A percentile compares a stretch with the other conserved stretches of the same genome.
Evolutionary conservation across 2,888 invertebrate species (phyloP).

Genomic region (Plebejus anna): DNA sequence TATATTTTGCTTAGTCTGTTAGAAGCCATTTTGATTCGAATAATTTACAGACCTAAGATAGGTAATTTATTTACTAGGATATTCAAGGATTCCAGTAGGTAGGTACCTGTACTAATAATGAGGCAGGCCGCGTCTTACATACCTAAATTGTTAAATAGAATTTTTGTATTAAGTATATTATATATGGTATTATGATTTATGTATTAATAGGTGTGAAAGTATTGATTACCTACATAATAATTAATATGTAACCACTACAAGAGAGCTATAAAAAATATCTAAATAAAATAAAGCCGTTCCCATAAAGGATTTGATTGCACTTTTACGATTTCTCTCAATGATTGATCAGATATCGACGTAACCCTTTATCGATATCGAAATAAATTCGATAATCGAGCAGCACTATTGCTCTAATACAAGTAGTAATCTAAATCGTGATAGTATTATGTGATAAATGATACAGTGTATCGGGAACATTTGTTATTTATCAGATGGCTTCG

Average conservation of each 20-base stretch:
- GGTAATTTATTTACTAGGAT: not conserved
- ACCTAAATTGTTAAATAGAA: too few relatives aligned
- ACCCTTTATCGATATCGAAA: not conserved
- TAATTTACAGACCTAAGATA: not conserved
- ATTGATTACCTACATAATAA: too few relatives aligned
- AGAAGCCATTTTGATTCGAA: not conserved
- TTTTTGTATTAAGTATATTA: too few relatives aligned
- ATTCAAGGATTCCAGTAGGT: not conserved
- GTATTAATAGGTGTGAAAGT: too few relatives aligned
- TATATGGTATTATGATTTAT: too few relatives aligned
- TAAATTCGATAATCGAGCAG: not conserved
- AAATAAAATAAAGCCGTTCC: not conserved
- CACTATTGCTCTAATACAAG: conserved; percentile 8
- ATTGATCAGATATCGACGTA: not conserved
- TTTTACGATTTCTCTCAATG: not conserved
- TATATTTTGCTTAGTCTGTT: too few relatives aligned
- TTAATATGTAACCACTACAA: too few relatives aligned
- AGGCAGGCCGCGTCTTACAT: not conserved
- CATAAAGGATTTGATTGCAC: not conserved
- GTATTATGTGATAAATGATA: conserved; percentile 6
- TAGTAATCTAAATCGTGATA: conserved; percentile 16
- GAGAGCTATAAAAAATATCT: not conserved
- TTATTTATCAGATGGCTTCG: conserved; percentile 10
- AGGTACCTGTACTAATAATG: not conserved
- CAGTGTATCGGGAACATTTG: conserved; percentile 6